Base-by-base conservation (phyloP, 2,113 vertebrate genomes). In the Ptilonorhynchus violaceus region DNA sequence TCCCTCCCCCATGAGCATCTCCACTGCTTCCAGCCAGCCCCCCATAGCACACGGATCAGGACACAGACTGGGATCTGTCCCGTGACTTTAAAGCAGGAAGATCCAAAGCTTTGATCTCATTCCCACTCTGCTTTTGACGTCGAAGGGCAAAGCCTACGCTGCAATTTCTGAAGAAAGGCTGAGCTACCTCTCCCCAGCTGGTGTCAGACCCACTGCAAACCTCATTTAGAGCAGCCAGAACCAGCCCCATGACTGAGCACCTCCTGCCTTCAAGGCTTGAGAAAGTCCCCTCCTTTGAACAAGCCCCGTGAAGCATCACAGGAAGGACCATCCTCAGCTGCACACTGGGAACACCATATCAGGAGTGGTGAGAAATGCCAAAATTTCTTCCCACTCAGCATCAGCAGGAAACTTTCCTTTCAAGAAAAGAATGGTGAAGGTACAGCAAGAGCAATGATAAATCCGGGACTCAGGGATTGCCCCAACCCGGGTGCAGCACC, bases 1-100 rank as follows among this genome's bases (percentile, higher is more conserved):
- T 37, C 31, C 78, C 53, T 84, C 80, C 68, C 72, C 79, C 63
- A 49, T 13, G 1, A 53, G 42, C 0, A 0, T 17, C 74, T 31
- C 81, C 0, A 0, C 69, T 9, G 3, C 46, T 72, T 18, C 46
- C 88, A 79, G 81, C 78, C 85, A 25, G 31, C 50, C 52, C 77
- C 50, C 46, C 59, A 30, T 33, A 4, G 47, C 1, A 37, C 79
- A 39, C 0, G 10, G 46, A 76, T 2, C 0, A 0, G 82, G 53
- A 79, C 24, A 49, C 67, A 60, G 58, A 4, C 86, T 88, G 49
- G 5, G 13, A 60, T 55, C 62, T 31, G 17, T 75, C 76, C 89
- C 14, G 15, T 27, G 2, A 63, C 87, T 67, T 23, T 28, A 46
- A 81, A 69, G 58, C 74, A 89, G 60, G 60, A 74, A 89, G 37